Base-by-base conservation (phyloP, 2,888 invertebrate species). In the Andrena chrysosceles region DNA sequence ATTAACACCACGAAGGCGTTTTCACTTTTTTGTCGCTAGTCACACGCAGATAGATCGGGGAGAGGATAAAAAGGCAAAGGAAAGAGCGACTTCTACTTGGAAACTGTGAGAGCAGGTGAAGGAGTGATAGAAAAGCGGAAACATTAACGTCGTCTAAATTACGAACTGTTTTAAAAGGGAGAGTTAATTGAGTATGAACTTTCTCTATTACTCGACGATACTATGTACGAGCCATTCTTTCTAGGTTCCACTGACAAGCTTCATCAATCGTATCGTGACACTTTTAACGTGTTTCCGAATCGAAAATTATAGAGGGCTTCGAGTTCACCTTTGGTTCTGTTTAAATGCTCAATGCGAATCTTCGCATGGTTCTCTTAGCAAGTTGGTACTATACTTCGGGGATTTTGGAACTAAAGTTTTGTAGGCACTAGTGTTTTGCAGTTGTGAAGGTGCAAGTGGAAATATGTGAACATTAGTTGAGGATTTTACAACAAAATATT, bases 151-250 rank as follows among this genome's bases (percentile, higher is more conserved):
- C 60, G 8, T 35, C 62, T 63, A 20, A 35, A 23, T 63, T 63
- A 63, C 33, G 35, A 63, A 63, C 62, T 63, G 62, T 35, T 63
- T 33, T 35, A 63, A n/a, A 63, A 35, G 62, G 35, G 62, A 63
- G 62, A 63, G 62, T 63, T 63, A 63, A 63, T 63, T 35, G 62
- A 35, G 33, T 35, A 63, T 20, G 62, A 33, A 63, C 62, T 63
- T 63, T 63, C 69, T 54, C 54, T 69, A 26, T 54, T 69, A 69
- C 54, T 59, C 35, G 48, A 7, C 69, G 42, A 69, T 56, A 49
- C 49, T 56, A 56, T 42, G 42, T 42, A 42, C 10, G 23, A 20
- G 23, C 23, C n/a, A 62, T 62, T 62, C 62, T 62, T 62, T 62
- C 33, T n/a, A 6, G 23, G 16, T 59, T 16, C 0, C 23, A 26